Conservation (phyloP, 2,888 invertebrate species). For the Hanleya hanleyi region DNA sequence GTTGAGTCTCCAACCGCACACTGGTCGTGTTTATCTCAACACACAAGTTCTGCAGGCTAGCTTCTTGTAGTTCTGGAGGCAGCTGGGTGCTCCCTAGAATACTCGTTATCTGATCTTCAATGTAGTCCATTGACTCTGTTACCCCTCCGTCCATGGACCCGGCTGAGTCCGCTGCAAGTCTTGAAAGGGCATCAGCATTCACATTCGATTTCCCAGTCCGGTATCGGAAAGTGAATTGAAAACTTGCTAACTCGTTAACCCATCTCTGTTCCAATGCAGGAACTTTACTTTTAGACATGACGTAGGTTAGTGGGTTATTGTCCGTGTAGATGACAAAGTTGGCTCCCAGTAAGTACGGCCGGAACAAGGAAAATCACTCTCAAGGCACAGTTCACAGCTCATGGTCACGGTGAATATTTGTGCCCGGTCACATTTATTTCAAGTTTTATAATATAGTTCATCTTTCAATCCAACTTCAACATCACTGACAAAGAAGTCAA, state of each 20-base stretch:
- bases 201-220: conserved; percentile 22
- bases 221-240: conserved; percentile 22
- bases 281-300: conserved; percentile 20
- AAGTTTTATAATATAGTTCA: no score
- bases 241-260: conserved; percentile 25
- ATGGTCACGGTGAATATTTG: no score
- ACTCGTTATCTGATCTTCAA: background rate
- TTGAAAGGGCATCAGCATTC: conserved; percentile 26
- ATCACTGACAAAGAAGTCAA: no score
- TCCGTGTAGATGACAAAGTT: conserved; percentile 25
- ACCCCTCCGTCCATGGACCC: background rate
- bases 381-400: no score
- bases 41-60: background rate
- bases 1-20: no score
- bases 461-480: no score
- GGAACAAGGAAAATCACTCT: no score
- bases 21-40: background rate
- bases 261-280: conserved; percentile 33
- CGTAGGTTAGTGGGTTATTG: conserved; percentile 23
- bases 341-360: conserved; percentile 24
- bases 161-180: conserved; percentile 3
- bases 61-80: background rate
- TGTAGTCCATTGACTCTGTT: background rate
- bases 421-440: no score
- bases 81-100: background rate